A percentile compares a stretch with the other conserved stretches of the same genome.
These are phyloP conservation scores for Mesopsocus fuscifrons DNA, from an alignment of 2,888 invertebrate genomes.

Conservation along the genomic window DNA sequence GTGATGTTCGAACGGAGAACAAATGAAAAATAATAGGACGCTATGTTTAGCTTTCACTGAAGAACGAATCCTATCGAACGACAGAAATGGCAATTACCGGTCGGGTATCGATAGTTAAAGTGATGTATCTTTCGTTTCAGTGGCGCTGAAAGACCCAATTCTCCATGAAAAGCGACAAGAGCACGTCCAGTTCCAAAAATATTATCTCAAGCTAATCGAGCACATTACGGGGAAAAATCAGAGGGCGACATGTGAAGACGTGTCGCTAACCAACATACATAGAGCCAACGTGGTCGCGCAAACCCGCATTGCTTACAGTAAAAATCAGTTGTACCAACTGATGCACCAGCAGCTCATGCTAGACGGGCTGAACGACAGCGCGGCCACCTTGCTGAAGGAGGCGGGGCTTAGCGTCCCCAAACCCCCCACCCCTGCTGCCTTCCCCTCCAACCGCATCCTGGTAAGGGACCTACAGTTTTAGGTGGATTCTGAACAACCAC, in stretches of 20 bases:
- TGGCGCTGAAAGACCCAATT: constrained; percentile 89
- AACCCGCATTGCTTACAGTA: constrained; percentile 88
- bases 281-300: constrained; percentile 90
- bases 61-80: too few species aligned
- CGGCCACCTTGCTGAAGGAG: constrained; percentile 54
- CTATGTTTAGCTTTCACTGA: too few species aligned
- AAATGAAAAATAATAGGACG: too few species aligned
- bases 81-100: too few species aligned
- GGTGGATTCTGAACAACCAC: too few species aligned
- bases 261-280: constrained; percentile 75
- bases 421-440: constrained; percentile 20
- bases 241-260: constrained; percentile 56
- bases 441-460: constrained; percentile 21
- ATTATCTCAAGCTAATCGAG: constrained; percentile 77
- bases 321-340: constrained; percentile 76
- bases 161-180: constrained; percentile 90
- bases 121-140: too few species aligned
- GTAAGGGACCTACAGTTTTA: too few species aligned
- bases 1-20: too few species aligned
- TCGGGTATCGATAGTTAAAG: too few species aligned
- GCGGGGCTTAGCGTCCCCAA: constrained; percentile 42
- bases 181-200: constrained; percentile 89
- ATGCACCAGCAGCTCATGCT: constrained; percentile 72
- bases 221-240: constrained; percentile 81
- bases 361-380: constrained; percentile 55